Base-by-base conservation (phyloP, 2,113 vertebrate species). In the Atherinomorus stipes region DNA sequence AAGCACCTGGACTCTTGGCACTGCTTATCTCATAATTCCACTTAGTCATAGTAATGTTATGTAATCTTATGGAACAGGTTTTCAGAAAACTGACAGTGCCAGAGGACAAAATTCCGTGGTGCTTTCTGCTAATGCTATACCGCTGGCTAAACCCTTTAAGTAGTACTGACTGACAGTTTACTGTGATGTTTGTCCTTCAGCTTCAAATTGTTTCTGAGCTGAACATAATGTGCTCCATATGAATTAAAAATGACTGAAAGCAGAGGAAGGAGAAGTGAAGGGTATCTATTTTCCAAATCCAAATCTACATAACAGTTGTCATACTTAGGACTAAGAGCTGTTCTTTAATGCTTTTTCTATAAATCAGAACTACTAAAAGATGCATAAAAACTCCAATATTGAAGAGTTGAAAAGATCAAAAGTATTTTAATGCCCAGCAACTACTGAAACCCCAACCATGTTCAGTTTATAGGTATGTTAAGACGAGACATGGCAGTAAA, bases 11-110 rank as follows among this genome's bases (percentile, higher is more conserved):
- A 73, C 76, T 22, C 68, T 78, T 71, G 58, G 75, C 60, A 66
- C 71, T 9, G 64, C 64, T 80, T 80, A 91, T 84, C 68, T 22
- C 40, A 80, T 84, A 78, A 84, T 83, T 77, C 70, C 49, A 63
- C 72, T 74, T 38, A 61, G 77, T 81, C 50, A 75, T 74, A 79
- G 61, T 71, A 63, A 68, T 72, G 72, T 90, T 85, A 85, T 61
- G 51, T 86, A 86, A 91, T 74, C 67, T 72, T 23, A 50, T 52
- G 62, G 34, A 89, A 66, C 56, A 66, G 60, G 62, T 69, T 64
- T 76, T 11, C 8, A 61, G 8, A 80, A 56, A 66, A 58, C 71
- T 23, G 2, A 23, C n/a, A 16, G 37, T 70, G 64, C 7, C 10
- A 2, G 11, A 53, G n/a, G 15, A 13, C 4, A 28, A 22, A 59